Conservation (phyloP, 2,797 vertebrate species). For the Lophura swinhoii region DNA sequence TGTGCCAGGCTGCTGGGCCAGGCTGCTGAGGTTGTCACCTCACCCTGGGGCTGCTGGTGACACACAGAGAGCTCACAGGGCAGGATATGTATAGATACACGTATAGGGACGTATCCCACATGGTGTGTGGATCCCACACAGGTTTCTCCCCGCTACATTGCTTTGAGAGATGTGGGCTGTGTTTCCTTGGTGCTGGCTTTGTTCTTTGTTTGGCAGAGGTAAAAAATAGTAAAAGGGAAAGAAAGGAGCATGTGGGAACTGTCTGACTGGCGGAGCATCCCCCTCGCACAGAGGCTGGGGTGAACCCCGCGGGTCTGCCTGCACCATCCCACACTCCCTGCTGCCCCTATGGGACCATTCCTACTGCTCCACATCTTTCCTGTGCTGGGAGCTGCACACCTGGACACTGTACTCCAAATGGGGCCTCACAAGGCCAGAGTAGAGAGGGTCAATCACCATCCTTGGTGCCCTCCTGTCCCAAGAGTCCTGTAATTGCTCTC, state of each 20-base stretch:
- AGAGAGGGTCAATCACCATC: neutral
- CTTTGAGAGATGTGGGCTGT: constrained; percentile 32
- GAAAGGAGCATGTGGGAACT: neutral
- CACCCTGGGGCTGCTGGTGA: neutral
- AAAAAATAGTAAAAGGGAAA: constrained; percentile 48
- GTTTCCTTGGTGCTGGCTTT: constrained; percentile 62
- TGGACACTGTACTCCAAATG: no score
- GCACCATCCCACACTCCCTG: neutral
- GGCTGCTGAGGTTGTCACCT: neutral
- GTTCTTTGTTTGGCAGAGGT: neutral
- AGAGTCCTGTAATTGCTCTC: neutral
- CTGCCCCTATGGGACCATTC: no score
- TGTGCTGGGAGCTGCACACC: no score
- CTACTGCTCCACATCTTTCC: no score
- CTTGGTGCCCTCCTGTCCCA: neutral
- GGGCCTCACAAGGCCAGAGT: no score
- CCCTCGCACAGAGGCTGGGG: neutral
- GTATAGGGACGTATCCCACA: neutral
- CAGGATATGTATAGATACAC: fast-evolving
- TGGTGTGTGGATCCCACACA: fast-evolving
- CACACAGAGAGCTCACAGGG: neutral
- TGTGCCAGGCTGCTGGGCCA: neutral
- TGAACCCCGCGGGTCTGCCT: neutral
- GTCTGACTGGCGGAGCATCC: neutral
- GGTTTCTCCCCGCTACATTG: neutral